A percentile compares a stretch with the other conserved stretches of the same genome.
phyloP scores from a whole-genome alignment of 2,113 vertebrate genomes.

The Tragelaphus buxtoni region DNA sequence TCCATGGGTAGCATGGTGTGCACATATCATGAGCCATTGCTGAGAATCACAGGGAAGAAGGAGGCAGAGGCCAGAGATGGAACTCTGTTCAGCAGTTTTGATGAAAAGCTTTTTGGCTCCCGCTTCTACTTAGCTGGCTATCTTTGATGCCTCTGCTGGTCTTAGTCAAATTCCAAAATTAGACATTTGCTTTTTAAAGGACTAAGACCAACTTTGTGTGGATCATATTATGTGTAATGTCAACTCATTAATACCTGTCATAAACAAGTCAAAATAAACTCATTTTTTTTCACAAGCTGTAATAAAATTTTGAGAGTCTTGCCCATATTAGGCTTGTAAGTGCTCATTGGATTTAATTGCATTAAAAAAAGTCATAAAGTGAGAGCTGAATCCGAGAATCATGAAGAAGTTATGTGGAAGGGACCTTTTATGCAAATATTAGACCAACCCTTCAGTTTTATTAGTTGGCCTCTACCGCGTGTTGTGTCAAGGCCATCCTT shows the following conservation, averaged over 20 bases:
- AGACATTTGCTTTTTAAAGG: background rate
- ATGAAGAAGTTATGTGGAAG: background rate
- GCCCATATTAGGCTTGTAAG: background rate
- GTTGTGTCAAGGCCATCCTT: background rate
- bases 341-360: background rate
- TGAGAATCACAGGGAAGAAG: background rate
- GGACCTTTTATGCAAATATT: background rate
- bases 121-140: background rate
- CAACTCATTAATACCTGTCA: background rate
- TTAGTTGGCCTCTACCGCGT: background rate
- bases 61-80: background rate
- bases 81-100: background rate
- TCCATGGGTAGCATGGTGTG: background rate
- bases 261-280: constrained; percentile 23
- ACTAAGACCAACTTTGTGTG: background rate
- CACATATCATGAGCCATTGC: background rate
- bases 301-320: constrained; percentile 1
- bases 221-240: background rate
- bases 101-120: background rate
- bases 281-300: background rate
- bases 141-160: background rate
- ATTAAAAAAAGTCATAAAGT: background rate
- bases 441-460: background rate
- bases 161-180: background rate
- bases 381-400: background rate